Base-by-base conservation (phyloP, 2,113 vertebrate species). In the Arvicanthis niloticus region DNA sequence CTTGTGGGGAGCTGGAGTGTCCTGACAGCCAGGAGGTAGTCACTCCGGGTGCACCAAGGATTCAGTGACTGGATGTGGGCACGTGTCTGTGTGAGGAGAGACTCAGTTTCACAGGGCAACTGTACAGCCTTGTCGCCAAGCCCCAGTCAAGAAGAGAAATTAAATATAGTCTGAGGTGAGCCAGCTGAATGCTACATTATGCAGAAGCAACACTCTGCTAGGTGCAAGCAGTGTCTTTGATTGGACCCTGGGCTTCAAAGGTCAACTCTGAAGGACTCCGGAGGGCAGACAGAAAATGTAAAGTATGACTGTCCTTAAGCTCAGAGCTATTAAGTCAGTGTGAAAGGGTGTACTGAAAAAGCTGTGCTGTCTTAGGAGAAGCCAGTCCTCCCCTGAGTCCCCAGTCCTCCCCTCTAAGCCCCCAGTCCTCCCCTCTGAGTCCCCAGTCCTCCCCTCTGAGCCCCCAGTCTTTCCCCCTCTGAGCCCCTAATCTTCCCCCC, bases 301-400 rank as follows among this genome's bases (percentile, higher is more conserved):
- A 34, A 29, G 8, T 24, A 48, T 40, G 82, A 12, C 42, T 21
- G 1, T 13, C 1, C 6, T 0, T 34, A 22, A 89, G 45, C 3
- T 34, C 73, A 17, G 13, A 51, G 21, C 31, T 51, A 56, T 77
- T 40, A 42, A 1, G 29, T 45, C 53, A 11, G 10, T 6, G 11
- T 10, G 6, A 58, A 58, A 53, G 62, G 42, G 31, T 21, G 15
- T 45, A 76, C 1, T 73, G 68, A 42, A 24, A 56, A 73, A 40
- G 8, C 7, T 0, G 1, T 0, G 62, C 13, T 0, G 11, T 17
- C 40, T 53, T 34, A n/a, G 24, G 26, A 10, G 67, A 29, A 3
- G 16, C 37, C 68, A 40, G n/a, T 42, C n/a, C n/a, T 75, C 7
- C 19, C n/a, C n/a, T 73, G 31, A 67, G 65, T 9, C 0, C 1